Evolutionary conservation across 2,888 invertebrate genomes (phyloP).

Genomic region (Mythimna impura): DNA sequence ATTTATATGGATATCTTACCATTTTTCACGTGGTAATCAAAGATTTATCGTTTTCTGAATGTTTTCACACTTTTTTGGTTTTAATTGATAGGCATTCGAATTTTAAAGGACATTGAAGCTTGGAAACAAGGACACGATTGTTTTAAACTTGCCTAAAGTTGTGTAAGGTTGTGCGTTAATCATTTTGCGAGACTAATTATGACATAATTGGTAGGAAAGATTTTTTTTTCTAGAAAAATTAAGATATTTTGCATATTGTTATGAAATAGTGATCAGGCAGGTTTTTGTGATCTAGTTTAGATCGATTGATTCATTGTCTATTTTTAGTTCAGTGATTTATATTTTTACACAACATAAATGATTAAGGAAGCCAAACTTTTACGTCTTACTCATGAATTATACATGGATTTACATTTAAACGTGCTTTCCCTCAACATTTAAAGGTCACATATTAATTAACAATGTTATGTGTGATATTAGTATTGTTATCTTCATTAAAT

Average conservation of each 20-base stretch:
- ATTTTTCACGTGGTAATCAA: slow-evolving; percentile 62
- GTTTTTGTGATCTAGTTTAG: slow-evolving; percentile 30
- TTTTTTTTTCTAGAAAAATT: slow-evolving; percentile 14
- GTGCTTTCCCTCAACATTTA: background rate
- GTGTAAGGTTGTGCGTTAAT: slow-evolving; percentile 20
- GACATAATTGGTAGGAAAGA: slow-evolving; percentile 29
- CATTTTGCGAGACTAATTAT: slow-evolving; percentile 11
- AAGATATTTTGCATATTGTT: slow-evolving; percentile 9
- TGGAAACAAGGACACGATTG: slow-evolving; percentile 4
- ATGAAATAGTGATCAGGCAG: slow-evolving; percentile 12
- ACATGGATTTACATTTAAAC: slow-evolving; percentile 2
- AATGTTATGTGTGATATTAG: slow-evolving; percentile 6
- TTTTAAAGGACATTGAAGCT: slow-evolving; percentile 20
- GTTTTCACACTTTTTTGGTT: slow-evolving; percentile 44
- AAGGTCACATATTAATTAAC: slow-evolving; percentile 35
- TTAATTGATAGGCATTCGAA: slow-evolving; percentile 34
- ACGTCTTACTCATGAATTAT: slow-evolving; percentile 13
- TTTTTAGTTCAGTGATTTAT: slow-evolving; percentile 1
- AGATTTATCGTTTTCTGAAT: slow-evolving; percentile 49
- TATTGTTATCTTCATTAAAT: slow-evolving; percentile 41
- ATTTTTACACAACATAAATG: background rate
- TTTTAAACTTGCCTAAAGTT: slow-evolving; percentile 11
- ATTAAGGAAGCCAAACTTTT: background rate
- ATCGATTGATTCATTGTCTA: slow-evolving; percentile 4
- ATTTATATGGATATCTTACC: slow-evolving; percentile 49